Base-by-base conservation (phyloP, 2,113 vertebrate species). In the Erpornis zantholeuca region DNA sequence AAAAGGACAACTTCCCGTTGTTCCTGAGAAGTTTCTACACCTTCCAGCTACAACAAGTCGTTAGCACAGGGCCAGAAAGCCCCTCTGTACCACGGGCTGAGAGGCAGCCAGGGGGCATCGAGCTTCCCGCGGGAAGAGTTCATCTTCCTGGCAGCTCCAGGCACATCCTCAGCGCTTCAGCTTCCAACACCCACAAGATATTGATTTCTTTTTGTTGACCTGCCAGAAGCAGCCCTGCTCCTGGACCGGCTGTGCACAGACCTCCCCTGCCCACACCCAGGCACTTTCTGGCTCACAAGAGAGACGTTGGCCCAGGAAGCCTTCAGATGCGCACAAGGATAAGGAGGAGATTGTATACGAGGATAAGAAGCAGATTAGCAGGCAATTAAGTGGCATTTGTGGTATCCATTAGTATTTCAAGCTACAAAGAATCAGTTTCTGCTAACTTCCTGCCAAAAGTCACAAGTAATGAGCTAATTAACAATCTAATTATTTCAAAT, bases 391-490 rank as follows among this genome's bases (percentile, higher is more conserved):
- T 36, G 47, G 96, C 86, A 75, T 94, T 94, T 86, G 86, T 45
- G 80, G 94, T 53, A 84, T 59, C 88, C 77, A 94, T 96, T 90
- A 93, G 90, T 87, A 72, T 84, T 95, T 91, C 71, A 54, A 83
- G 90, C 91, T 83, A 91, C 71, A 57, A 86, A 78, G 87, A 94
- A 71, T 90, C 88, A 11, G 80, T 95, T 94, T 95, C 94, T 90
- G 89, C 80, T 86, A 81, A 79, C 87, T 94, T 94, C 95, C 91
- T 97, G 94, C 82, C 90, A 93, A 91, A 95, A 96, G 93, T 96
- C 94, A 86, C 76, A 91, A 94, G 86, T 94, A 96, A 92, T 79
- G 93, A 96, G 92, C 92, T 97, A 97, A 97, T 97, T 97, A 97
- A 92, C 76, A 81, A 85, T 25, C 93, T 91, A 95, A 95, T 96